Conservation (phyloP, 2,888 invertebrate species). For the Tipula lateralis region DNA sequence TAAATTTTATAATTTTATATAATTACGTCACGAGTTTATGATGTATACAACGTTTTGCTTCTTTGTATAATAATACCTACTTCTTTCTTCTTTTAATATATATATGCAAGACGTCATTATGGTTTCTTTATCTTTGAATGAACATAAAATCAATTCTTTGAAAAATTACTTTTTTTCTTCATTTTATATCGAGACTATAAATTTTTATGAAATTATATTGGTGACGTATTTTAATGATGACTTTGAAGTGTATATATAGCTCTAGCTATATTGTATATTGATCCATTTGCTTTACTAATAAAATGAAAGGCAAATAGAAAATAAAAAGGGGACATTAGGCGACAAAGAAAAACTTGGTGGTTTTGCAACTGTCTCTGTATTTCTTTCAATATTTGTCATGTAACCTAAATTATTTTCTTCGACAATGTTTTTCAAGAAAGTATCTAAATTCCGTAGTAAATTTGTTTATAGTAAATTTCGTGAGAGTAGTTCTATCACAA, state of each 20-base stretch:
- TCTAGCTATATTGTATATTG: neutral
- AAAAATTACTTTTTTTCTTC: neutral
- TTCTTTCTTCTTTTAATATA: neutral
- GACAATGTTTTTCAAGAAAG: too few relatives aligned
- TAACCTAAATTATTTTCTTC: neutral
- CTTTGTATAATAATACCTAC: neutral
- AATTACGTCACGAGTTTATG: conserved; percentile 11
- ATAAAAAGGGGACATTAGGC: neutral
- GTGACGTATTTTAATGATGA: neutral
- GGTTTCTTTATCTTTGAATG: neutral
- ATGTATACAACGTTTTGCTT: neutral
- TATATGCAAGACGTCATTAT: neutral
- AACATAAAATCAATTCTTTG: neutral
- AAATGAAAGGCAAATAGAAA: neutral
- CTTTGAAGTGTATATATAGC: neutral
- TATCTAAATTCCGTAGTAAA: too few relatives aligned
- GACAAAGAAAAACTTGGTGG: neutral
- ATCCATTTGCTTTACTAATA: neutral
- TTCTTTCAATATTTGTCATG: neutral
- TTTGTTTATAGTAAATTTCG: too few relatives aligned
- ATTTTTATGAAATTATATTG: neutral
- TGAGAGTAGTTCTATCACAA: too few relatives aligned
- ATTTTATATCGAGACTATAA: neutral
- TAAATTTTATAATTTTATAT: neutral
- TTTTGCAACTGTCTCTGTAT: neutral